Evolutionary conservation across 1,140 invertebrate species (phyloP).

Genomic region (Conus ventricosus): DNA sequence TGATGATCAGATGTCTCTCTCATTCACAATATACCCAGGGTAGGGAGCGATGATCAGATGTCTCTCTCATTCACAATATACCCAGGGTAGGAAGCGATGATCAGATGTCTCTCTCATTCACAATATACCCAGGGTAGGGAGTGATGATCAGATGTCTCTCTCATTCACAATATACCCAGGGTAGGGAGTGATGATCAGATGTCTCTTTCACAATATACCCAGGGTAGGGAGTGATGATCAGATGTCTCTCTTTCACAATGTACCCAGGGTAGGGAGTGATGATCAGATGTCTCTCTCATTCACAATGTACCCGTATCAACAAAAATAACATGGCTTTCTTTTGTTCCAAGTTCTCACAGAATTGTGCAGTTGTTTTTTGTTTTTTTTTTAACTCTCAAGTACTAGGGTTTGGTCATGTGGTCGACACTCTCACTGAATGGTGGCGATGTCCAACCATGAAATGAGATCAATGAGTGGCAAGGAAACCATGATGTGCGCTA

Average conservation of each 20-base stretch:
- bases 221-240: background rate
- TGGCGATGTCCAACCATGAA: background rate
- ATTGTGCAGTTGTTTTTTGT: background rate
- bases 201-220: background rate
- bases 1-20: background rate
- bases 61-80: background rate
- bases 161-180: constrained; percentile 11
- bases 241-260: background rate
- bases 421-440: background rate
- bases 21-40: constrained; percentile 10
- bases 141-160: background rate
- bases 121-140: constrained; percentile 10
- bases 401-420: background rate
- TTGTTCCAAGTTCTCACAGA: too few species aligned
- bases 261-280: background rate
- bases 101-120: background rate
- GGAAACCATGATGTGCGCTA: background rate
- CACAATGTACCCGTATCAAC: background rate
- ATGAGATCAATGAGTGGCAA: constrained; percentile 7
- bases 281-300: background rate
- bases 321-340: background rate
- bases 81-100: background rate
- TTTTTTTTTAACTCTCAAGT: background rate
- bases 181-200: background rate
- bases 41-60: background rate